A percentile compares a stretch with the other conserved stretches of the same genome.
phyloP scores from a whole-genome alignment of 1,140 invertebrate genomes.

The Adoxophyes honmai region DNA sequence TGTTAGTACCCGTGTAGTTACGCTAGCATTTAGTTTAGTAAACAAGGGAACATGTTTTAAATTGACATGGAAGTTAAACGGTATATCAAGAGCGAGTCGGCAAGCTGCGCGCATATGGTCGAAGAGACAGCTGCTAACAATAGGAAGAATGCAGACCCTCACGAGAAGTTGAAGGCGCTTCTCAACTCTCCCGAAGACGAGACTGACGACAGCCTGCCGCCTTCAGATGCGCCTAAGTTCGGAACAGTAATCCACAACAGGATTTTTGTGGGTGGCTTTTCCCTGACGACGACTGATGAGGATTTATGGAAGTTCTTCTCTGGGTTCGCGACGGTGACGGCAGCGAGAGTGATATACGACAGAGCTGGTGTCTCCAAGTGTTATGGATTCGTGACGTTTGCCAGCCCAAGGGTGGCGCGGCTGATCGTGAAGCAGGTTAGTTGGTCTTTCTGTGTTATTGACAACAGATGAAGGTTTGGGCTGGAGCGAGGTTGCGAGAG shows the following conservation, averaged over 20 bases:
- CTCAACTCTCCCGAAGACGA: conserved; percentile 67
- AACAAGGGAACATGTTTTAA: conserved; percentile 67
- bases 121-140: conserved; percentile 58
- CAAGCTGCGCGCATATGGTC: conserved; percentile 68
- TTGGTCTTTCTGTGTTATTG: not conserved
- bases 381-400: conserved; percentile 97
- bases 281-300: conserved; percentile 89
- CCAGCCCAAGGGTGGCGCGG: conserved; percentile 68
- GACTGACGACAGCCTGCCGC: conserved; percentile 65
- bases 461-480: not conserved
- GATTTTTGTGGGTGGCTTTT: conserved; percentile 97
- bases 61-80: conserved; percentile 60
- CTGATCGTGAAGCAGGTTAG: conserved; percentile 72
- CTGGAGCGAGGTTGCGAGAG: no score
- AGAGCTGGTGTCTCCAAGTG: conserved; percentile 96
- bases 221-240: conserved; percentile 83
- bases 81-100: conserved; percentile 66
- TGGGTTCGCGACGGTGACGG: conserved; percentile 93
- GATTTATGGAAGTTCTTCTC: conserved; percentile 90
- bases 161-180: conserved; percentile 65
- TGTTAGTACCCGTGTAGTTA: conserved; percentile 53
- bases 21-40: conserved; percentile 65
- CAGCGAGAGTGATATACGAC: conserved; percentile 96
- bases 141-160: conserved; percentile 59
- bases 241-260: conserved; percentile 93